These are phyloP conservation scores for Prionace glauca DNA, from an alignment of 2,797 vertebrate genomes.

Conservation along the genomic window DNA sequence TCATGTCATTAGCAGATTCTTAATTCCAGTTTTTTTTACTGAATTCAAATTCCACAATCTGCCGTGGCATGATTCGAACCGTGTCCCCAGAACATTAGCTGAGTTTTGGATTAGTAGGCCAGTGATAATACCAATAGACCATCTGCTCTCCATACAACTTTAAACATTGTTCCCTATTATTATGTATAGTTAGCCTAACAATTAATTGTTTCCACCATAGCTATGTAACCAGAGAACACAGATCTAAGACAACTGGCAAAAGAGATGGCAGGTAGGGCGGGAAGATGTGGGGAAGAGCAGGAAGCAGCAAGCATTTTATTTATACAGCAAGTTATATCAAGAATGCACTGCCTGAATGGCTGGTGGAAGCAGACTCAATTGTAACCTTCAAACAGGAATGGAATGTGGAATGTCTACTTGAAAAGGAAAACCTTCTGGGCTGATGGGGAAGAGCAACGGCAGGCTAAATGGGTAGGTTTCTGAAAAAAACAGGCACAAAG, in stretches of 20 bases:
- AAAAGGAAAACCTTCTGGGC: neutral
- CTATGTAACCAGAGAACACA: neutral
- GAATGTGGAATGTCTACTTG: neutral
- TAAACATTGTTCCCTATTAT: neutral
- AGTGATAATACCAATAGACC: too few species aligned
- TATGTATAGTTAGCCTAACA: neutral
- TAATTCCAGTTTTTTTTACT: too few species aligned
- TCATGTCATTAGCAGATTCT: too few species aligned
- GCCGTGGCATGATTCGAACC: too few species aligned
- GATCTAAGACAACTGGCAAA: neutral
- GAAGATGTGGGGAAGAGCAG: neutral
- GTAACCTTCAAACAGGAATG: neutral
- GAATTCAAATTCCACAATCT: too few species aligned
- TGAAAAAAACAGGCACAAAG: neutral
- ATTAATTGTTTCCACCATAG: neutral
- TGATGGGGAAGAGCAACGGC: neutral
- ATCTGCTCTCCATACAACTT: too few species aligned
- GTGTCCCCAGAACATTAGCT: too few species aligned
- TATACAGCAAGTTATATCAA: neutral
- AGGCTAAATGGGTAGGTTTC: neutral
- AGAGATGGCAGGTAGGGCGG: neutral
- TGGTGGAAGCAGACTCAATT: neutral
- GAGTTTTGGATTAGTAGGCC: too few species aligned
- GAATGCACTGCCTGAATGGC: neutral
- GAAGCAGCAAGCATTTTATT: neutral